Percentiles rank a stretch among this genome's conserved stretches.
These are phyloP conservation scores for Calliphora vicina DNA, from an alignment of 1,140 invertebrate species.

Conservation along the genomic window DNA sequence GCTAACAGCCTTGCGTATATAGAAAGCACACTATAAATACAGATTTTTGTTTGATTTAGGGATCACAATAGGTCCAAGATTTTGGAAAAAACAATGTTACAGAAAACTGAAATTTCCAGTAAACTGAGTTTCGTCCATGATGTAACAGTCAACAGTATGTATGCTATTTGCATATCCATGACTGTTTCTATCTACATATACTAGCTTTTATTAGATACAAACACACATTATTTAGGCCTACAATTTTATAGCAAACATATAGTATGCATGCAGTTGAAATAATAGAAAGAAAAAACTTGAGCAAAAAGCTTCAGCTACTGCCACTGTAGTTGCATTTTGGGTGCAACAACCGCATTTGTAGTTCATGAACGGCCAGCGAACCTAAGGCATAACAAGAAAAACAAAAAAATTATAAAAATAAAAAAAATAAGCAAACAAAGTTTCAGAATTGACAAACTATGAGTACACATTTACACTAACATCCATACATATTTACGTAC, in stretches of 20 bases:
- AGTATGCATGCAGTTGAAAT: not conserved
- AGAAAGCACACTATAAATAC: too few species aligned
- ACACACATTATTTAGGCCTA: not conserved
- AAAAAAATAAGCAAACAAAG: conserved; percentile 18
- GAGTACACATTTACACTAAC: not conserved
- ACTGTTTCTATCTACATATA: not conserved
- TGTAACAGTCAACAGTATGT: too few species aligned
- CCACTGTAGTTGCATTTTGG: conserved; percentile 20
- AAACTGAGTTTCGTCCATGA: too few species aligned
- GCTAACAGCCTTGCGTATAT: too few species aligned
- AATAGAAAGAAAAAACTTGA: not conserved
- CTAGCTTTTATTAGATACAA: conserved; percentile 4
- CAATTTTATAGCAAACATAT: not conserved
- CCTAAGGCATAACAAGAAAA: conserved; percentile 24
- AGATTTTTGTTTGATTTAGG: too few species aligned
- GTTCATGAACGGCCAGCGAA: conserved; percentile 33
- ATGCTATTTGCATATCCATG: too few species aligned
- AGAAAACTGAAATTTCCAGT: too few species aligned
- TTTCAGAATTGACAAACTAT: conserved; percentile 30
- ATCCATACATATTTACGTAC: not conserved
- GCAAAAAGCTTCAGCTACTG: not conserved
- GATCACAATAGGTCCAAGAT: too few species aligned
- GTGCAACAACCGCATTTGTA: conserved; percentile 34
- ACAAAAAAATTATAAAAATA: not conserved
- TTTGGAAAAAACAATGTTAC: too few species aligned